Percentiles rank a stretch among this genome's conserved stretches.
These are phyloP conservation scores for Oceanodroma tethys DNA, from an alignment of 2,113 vertebrate genomes.

Conservation along the genomic window DNA sequence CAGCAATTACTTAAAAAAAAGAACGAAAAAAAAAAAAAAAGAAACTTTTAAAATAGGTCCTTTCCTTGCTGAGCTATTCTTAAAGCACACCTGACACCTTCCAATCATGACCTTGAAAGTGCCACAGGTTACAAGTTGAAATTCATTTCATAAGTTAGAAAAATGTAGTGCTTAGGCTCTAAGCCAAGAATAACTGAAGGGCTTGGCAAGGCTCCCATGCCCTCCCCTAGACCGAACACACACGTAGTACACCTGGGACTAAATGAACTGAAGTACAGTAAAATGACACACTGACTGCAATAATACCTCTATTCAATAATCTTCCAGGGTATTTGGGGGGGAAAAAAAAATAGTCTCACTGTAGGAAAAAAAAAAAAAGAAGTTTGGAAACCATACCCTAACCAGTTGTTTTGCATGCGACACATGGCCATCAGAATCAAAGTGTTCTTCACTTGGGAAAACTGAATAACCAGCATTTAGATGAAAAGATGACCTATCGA, in stretches of 20 bases:
- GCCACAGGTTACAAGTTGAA: conserved; percentile 69
- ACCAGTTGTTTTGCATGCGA: neutral
- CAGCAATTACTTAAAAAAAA: conserved; percentile 50
- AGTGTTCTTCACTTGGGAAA: neutral
- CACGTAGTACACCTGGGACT: conserved; percentile 59
- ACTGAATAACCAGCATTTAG: neutral
- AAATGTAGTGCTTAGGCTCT: conserved; percentile 64
- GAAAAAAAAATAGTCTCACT: neutral
- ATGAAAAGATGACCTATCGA: neutral
- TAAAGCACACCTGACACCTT: conserved; percentile 70
- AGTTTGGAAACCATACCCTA: neutral
- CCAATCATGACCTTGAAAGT: conserved; percentile 59
- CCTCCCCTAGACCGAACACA: conserved; percentile 56
- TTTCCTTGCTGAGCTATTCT: conserved; percentile 33
- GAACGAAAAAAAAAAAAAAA: neutral
- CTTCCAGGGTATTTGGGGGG: neutral
- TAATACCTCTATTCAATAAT: conserved; percentile 61
- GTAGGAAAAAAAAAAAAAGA: neutral
- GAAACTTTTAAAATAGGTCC: conserved; percentile 47
- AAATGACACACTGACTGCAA: conserved; percentile 62
- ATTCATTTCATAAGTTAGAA: conserved; percentile 63
- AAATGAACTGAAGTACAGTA: conserved; percentile 62
- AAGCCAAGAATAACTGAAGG: conserved; percentile 58
- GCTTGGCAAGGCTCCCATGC: conserved; percentile 53
- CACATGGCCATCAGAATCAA: neutral